Base-by-base conservation (phyloP, 2,113 vertebrate species). In the Porphyrio hochstetteri region DNA sequence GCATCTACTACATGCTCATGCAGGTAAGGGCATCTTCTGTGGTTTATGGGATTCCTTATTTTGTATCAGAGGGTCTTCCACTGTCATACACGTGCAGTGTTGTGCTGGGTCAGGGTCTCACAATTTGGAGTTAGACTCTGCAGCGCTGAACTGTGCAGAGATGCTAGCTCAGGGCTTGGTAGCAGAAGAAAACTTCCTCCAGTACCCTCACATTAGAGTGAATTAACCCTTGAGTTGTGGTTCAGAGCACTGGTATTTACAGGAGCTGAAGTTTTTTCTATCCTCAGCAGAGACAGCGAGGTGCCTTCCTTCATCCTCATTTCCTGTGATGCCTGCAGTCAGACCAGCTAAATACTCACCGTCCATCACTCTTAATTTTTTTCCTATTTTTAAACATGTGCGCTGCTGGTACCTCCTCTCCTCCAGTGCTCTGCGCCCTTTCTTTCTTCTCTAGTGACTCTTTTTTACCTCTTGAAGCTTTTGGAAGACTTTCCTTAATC, bases 1-100 rank as follows among this genome's bases (percentile, higher is more conserved):
- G 99, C 8, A 99, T 99, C 94, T 99, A 99, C 87, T 99, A 97
- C 97, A 98, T 98, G 97, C 97, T 99, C 46, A 98, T 99, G 99
- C 99, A 99, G 99, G 99, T 86, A 67, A 75, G 57, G 50, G 7
- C 5, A 2, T 44, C 44, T 87, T 70, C 65, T 65, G 6, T 15
- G 48, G 46, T 11, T 9, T 55, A 36, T 10, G 42, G 2, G 64
- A 17, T 56, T 31, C 55, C 59, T 76, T 76, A 19, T 9, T 86
- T 60, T 33, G 23, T 12, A 13, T 74, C n/a, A 86, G n/a, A 80
- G 24, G 53, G 36, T 68, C 35, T 72, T 86, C 33, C 44, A 36
- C 20, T 91, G 82, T 86, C 33, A 7, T 33, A 35, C 10, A 1
- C 2, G 8, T 59, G 24, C 16, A 6, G 25, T 40, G 33, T 67